Evolutionary conservation across 2,888 invertebrate genomes (phyloP), one percentile per base, ranked within the genome.

Genomic region (Leptinotarsa tumamoca): DNA sequence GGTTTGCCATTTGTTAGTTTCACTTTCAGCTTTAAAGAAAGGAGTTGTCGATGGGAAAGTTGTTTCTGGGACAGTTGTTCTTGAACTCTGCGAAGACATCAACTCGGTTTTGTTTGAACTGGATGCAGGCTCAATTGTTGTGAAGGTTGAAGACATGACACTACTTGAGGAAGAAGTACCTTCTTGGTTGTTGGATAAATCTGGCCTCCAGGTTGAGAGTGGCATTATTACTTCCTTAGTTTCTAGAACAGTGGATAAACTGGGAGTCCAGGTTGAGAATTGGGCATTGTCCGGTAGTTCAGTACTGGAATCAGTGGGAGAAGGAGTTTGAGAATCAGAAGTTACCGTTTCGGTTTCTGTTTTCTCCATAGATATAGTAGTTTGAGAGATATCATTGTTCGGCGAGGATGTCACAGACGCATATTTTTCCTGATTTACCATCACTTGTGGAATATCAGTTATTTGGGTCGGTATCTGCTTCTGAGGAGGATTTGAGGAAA

Each of bases 191-290:
- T 43, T 71, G 43, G 27, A 43, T 17, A 63, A 49, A 63, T 71
- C 23, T 17, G 63, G 61, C 13, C 63, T 56, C 63, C 71, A 61
- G 14, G 71, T 71, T 27, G 71, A 63, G 17, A 61, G 43, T 71
- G 63, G 13, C 43, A 63, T 63, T 17, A 5, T 3, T 4, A n/a
- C n/a, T 10, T 63, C 63, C n/a, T 33, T n/a, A 33, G 17, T n/a
- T 63, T 63, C 43, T 43, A 17, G 17, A 43, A 43, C 18, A 17
- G 63, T 63, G 5, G 63, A 43, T 14, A 63, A 43, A 17, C 15
- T 63, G 5, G 79, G 73, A 14, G 27, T 72, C 77, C 77, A 79
- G 3, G 75, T 75, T 4, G 66, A 71, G 43, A 67, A 58, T 49
- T 68, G 68, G 14, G 43, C 67, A 18, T 18, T 18, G 61, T 71